Base-by-base conservation (phyloP, 2,113 vertebrate species). In the Megaceryle maxima region DNA sequence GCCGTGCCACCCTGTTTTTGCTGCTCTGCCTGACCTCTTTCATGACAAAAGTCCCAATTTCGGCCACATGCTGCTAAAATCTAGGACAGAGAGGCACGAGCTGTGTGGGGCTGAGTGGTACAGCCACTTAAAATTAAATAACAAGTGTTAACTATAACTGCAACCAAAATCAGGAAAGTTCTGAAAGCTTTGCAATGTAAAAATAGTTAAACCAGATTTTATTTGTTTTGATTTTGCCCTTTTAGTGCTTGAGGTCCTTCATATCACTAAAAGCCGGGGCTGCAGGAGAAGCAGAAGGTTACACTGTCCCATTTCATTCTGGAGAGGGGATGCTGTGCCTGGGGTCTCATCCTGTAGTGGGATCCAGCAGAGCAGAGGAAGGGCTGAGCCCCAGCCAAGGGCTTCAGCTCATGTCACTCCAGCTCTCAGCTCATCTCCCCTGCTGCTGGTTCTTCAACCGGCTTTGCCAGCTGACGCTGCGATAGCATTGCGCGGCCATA, bases 391-490 rank as follows among this genome's bases (percentile, higher is more conserved):
- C 41, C 29, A 39, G 29, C 50, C 35, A 67, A 4, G 35, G 1
- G 3, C 28, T 6, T 31, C 12, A 1, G 22, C 22, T 77, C 20
- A 2, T 14, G 31, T 51, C 16, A 29, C 55, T 20, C 26, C 28
- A 29, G 53, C 53, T 55, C 56, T 57, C 29, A 6, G 31, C 56
- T 33, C 33, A 4, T 7, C n/a, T 48, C 9, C 0, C 60, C 25
- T 4, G 0, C 29, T 2, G 3, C 53, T 10, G 15, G 46, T 44
- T 25, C 59, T 56, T 25, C 48, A 16, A 0, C 2, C 11, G 4
- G 33, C 48, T 11, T 15, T 19, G 14, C 15, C 0, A 4, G 26
- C 1, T 68, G 25, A 2, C 1, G 1, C 67, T 31, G 41, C 1
- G 9, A 4, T 15, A 10, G 12, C 48, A 21, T 24, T n/a, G 3